Percentiles rank a stretch among this genome's conserved stretches.
Evolutionary conservation across 2,113 vertebrate genomes (phyloP).

Genomic region (Anarhynchus alexandrinus): DNA sequence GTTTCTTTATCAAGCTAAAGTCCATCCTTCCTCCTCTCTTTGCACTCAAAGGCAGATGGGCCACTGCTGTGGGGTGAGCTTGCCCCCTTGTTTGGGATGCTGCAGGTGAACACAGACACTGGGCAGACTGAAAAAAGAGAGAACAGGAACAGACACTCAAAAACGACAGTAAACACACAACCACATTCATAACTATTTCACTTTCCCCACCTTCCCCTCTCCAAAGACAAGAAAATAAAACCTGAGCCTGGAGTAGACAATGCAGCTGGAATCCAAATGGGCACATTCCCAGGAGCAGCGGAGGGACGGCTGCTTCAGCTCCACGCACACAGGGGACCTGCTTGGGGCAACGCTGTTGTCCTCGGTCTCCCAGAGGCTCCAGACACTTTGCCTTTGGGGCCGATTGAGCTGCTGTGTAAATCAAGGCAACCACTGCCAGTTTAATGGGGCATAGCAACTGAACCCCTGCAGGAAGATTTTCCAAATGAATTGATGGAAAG

Average conservation of each 20-base stretch:
- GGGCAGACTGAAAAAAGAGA: not conserved
- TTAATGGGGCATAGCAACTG: not conserved
- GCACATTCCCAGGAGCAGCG: not conserved
- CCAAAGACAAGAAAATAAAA: not conserved
- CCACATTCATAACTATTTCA: not conserved
- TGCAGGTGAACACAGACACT: not conserved
- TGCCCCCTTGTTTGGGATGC: not conserved
- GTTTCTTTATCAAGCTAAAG: not conserved
- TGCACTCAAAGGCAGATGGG: not conserved
- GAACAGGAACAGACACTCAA: not conserved
- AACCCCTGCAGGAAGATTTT: not conserved
- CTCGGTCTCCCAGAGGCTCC: not conserved
- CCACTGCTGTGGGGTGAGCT: not conserved
- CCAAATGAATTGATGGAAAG: not conserved
- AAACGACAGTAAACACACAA: not conserved
- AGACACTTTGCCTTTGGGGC: not conserved
- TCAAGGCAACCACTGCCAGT: not conserved
- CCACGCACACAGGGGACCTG: accelerated
- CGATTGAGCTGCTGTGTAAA: not conserved
- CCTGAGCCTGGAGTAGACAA: not conserved
- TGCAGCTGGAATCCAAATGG: not conserved
- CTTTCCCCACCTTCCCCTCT: not conserved
- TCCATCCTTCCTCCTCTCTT: not conserved
- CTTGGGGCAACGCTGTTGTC: not conserved
- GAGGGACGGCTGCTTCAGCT: not conserved